Conservation (phyloP, 1,140 invertebrate species). For the Saxidomus purpurata region DNA sequence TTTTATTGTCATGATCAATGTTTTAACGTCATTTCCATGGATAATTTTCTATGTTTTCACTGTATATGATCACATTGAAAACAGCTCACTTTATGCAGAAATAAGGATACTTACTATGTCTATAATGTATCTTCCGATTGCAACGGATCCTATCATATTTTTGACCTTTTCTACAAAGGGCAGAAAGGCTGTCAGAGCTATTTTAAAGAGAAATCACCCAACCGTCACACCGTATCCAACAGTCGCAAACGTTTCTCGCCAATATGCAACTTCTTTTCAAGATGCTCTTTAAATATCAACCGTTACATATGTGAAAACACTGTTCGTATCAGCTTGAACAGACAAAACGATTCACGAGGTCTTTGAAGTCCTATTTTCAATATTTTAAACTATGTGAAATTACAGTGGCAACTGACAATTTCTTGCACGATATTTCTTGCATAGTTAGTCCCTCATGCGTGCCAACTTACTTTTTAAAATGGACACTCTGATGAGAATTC, state of each 20-base stretch:
- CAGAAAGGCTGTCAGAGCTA: not conserved
- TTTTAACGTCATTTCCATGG: slow-evolving; percentile 43
- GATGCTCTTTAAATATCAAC: too few species aligned
- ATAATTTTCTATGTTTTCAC: slow-evolving; percentile 12
- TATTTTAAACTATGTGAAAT: too few species aligned
- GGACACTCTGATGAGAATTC: too few species aligned
- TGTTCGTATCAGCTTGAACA: too few species aligned
- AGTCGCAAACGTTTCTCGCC: not conserved
- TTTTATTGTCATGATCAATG: slow-evolving; percentile 17
- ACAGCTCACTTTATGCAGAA: slow-evolving; percentile 9
- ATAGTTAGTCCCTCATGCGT: too few species aligned
- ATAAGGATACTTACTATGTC: slow-evolving; percentile 22
- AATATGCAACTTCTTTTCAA: too few species aligned
- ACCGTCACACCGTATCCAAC: not conserved
- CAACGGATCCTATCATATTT: slow-evolving; percentile 31
- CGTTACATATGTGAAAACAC: too few species aligned
- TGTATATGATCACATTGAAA: slow-evolving; percentile 21
- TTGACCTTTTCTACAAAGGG: slow-evolving; percentile 49
- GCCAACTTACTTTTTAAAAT: too few species aligned
- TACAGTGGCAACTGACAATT: too few species aligned
- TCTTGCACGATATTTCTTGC: too few species aligned
- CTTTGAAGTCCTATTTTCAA: too few species aligned
- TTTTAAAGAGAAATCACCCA: not conserved
- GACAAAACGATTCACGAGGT: too few species aligned
- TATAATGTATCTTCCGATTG: slow-evolving; percentile 25